Evolutionary conservation across 2,797 vertebrate genomes (phyloP).

Genomic region (Peromyscus melanophrys): DNA sequence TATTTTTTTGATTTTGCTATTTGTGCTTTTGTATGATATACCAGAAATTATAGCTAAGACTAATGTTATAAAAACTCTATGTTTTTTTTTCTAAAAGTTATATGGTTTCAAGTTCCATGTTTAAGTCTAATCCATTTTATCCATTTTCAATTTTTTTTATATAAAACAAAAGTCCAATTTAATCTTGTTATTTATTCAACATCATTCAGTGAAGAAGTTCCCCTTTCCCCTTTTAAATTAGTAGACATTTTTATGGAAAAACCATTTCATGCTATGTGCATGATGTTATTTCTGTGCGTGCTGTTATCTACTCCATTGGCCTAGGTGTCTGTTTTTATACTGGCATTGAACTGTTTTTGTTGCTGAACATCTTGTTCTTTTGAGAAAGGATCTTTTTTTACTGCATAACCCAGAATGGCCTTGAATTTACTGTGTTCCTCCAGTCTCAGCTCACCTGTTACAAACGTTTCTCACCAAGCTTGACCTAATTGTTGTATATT

Average conservation of each 20-base stretch:
- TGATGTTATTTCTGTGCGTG: not conserved
- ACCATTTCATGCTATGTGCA: not conserved
- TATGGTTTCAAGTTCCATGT: not conserved
- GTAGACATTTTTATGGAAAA: not conserved
- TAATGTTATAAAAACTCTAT: not conserved
- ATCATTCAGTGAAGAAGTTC: not conserved
- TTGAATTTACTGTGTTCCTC: not conserved
- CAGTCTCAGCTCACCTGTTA: fast-evolving
- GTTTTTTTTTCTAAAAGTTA: not conserved
- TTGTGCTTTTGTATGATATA: not conserved
- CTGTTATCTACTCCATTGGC: not conserved
- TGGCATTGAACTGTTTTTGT: not conserved
- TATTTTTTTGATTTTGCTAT: not conserved
- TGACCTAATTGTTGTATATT: not conserved
- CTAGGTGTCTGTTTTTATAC: not conserved
- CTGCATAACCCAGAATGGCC: not conserved
- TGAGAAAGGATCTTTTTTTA: not conserved
- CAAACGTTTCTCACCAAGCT: not conserved
- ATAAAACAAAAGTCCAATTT: not conserved
- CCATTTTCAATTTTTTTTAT: not conserved
- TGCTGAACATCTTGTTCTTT: not conserved
- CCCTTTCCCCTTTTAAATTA: not conserved
- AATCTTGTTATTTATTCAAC: not conserved
- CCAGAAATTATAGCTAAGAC: not conserved
- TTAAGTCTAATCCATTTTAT: not conserved